Percentiles rank a stretch among this genome's conserved stretches.
Evolutionary conservation across 2,888 invertebrate genomes (phyloP).

Genomic region (Drosophila affinis): DNA sequence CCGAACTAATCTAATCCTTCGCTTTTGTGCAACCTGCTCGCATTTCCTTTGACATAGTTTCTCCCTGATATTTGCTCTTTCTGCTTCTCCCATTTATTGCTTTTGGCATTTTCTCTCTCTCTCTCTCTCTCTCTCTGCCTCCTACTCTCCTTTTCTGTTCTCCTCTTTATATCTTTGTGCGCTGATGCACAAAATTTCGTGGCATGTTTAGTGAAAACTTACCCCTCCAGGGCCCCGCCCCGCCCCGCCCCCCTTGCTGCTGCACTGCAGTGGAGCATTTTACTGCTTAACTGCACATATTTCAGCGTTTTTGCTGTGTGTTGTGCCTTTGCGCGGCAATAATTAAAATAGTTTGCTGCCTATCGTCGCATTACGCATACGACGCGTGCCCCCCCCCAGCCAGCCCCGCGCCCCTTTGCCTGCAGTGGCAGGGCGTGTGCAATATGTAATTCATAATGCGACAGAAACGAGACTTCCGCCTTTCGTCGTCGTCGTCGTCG

Average conservation of each 20-base stretch:
- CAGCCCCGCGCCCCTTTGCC: too few relatives aligned
- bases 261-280: neutral
- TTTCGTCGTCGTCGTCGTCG: slow-evolving; percentile 27
- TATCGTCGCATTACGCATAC: slow-evolving; percentile 74
- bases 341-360: slow-evolving; percentile 73
- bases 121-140: neutral
- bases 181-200: slow-evolving; percentile 32
- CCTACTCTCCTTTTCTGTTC: neutral
- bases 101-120: neutral
- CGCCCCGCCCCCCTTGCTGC: too few relatives aligned
- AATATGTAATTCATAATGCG: slow-evolving; percentile 73
- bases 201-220: slow-evolving; percentile 22
- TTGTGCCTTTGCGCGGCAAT: slow-evolving; percentile 41
- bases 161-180: slow-evolving; percentile 18
- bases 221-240: neutral
- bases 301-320: slow-evolving; percentile 33
- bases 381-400: slow-evolving; percentile 27
- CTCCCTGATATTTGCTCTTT: neutral
- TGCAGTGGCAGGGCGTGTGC: neutral
- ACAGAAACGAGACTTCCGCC: slow-evolving; percentile 71
- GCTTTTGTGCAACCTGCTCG: neutral
- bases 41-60: neutral
- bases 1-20: neutral
- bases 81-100: neutral
- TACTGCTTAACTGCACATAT: slow-evolving; percentile 44